These are phyloP conservation scores for Gasterosteus nipponicus DNA, from an alignment of 2,113 vertebrate genomes.

Conservation along the genomic window DNA sequence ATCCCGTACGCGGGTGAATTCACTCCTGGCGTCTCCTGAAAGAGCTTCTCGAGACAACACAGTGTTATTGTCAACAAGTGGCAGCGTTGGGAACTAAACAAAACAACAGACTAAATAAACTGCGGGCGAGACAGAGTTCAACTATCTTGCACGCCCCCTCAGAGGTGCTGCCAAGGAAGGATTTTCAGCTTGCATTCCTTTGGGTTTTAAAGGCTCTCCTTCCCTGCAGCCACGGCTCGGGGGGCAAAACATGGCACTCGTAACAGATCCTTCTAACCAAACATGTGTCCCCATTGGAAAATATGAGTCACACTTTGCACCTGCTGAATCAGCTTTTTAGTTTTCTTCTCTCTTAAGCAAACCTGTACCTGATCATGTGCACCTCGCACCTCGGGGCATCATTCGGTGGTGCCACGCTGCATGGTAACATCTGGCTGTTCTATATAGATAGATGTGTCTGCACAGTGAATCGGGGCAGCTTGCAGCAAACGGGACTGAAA, in stretches of 20 bases:
- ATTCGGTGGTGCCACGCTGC: conserved; percentile 33
- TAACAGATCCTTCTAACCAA: conserved; percentile 14
- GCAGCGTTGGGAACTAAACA: conserved; percentile 11
- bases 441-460: not conserved
- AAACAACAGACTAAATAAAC: conserved; percentile 18
- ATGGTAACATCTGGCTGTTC: conserved; percentile 43
- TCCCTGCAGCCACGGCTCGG: conserved; percentile 14
- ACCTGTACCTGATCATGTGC: conserved; percentile 17
- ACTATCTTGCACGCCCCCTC: conserved; percentile 8
- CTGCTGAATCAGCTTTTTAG: conserved; percentile 13
- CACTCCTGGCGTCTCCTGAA: conserved; percentile 1
- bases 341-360: conserved; percentile 16
- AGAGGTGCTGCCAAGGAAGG: conserved; percentile 23
- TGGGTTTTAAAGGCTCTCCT: conserved; percentile 32
- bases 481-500: not conserved
- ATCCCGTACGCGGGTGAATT: conserved; percentile 21
- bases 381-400: not conserved
- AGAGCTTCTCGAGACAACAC: not conserved
- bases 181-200: conserved; percentile 59
- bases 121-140: not conserved
- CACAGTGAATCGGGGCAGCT: conserved; percentile 6
- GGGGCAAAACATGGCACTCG: conserved; percentile 31
- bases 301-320: conserved; percentile 41
- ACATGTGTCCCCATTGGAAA: not conserved
- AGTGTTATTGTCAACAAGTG: conserved; percentile 62